Base-by-base conservation (phyloP, 2,797 vertebrate genomes). In the Falco naumanni region DNA sequence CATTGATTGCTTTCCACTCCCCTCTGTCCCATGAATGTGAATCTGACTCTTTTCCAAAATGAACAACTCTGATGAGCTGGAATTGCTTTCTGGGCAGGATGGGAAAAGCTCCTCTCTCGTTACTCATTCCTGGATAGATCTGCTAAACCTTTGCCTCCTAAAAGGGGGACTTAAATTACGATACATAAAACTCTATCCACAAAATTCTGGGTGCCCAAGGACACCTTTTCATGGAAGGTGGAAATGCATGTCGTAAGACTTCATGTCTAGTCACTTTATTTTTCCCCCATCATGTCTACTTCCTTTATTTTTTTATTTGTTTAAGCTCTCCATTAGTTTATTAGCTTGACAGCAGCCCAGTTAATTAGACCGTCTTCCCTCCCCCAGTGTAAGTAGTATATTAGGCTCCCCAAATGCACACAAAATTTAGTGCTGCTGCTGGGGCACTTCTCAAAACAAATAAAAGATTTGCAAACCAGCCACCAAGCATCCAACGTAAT, bases 401-500 rank as follows among this genome's bases (percentile, higher is more conserved):
- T 91, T 96, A 92, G 95, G 95, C 97, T 98, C 97, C 97, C 97
- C 48, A 69, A 97, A 97, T 92, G 96, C 96, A 97, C 97, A 98
- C 97, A 98, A 98, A 97, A 98, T 97, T 97, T 96, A 97, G 97
- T 96, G 95, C 97, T 93, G 88, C 97, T 94, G 97, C 94, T 61
- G 97, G 83, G 91, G 95, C 96, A 90, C 96, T 97, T 98, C 97
- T 98, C 96, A 98, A 98, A 98, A 98, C 98, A 98, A 98, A 98
- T 98, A 98, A 98, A 98, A 97, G 97, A 97, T 98, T 98, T 98
- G 98, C 97, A 97, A 98, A 97, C 80, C 96, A 98, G 97, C 97
- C 98, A 97, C 96, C 95, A 98, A 98, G 97, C 98, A 97, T 98
- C 98, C 97, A 95, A 96, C n/a, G 97, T 98, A 98, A 98, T 98